Base-by-base conservation (phyloP, 2,113 vertebrate species). In the Columbina picui region DNA sequence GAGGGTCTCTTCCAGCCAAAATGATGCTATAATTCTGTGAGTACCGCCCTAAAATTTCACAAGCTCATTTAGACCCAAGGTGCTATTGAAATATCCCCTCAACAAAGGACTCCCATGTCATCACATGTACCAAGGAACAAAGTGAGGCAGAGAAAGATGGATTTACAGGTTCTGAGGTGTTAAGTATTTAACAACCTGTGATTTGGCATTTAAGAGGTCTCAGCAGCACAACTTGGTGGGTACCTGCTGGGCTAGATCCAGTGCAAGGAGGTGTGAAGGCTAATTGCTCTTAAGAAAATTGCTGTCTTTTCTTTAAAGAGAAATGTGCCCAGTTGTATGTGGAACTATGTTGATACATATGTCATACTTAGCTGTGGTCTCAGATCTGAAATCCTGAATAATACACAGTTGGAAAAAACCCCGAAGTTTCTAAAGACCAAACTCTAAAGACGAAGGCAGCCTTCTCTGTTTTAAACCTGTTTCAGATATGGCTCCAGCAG, bases 321-420 rank as follows among this genome's bases (percentile, higher is more conserved):
- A 73, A 63, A 61, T 18, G 26, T 36, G 32, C 30, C 16, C 32
- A 32, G 11, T 3, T 57, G 21, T 15, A 39, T 3, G 18, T 2
- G 8, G 21, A 92, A 22, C 14, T 76, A 6, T 34, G 10, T 8
- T 64, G 27, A 10, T 53, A 10, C 21, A 15, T 18, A 8, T 52
- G 15, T 39, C 27, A 36, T 49, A 52, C 7, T 45, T 21, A 84
- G 12, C 19, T 70, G 10, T 8, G 9, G 10, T 55, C 30, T 69
- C 6, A 1, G 77, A 69, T 60, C 23, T 8, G 36, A 86, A 90
- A 92, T n/a, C 15, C 11, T 19, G 36, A 60, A 21, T 43, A 23
- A 56, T n/a, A 36, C 7, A 60, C 25, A 36, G 4, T 21, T 45
- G 39, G 13, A 34, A 79, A 59, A 73, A 68, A 0, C 0, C 0